Evolutionary conservation across 1,140 invertebrate species (phyloP).

Genomic region (Saccostrea glomerata): DNA sequence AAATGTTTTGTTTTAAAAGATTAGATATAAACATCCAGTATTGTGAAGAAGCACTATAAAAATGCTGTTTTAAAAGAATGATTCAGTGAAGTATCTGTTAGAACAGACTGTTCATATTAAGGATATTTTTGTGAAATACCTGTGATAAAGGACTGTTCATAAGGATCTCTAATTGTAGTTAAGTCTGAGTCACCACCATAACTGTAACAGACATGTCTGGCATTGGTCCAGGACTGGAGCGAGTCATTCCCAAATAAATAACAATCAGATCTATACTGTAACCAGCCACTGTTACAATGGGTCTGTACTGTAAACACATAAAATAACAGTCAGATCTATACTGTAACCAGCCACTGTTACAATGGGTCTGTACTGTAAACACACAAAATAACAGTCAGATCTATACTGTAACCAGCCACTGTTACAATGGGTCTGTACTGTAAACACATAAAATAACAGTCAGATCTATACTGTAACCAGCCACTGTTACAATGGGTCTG

Average conservation of each 20-base stretch:
- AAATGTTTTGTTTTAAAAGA: not conserved
- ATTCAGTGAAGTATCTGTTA: no score
- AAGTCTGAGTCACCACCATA: constrained; percentile 46
- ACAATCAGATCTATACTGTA: constrained; percentile 51
- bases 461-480: constrained; percentile 47
- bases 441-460: constrained; percentile 48
- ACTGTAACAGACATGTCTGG: constrained; percentile 42
- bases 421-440: not conserved
- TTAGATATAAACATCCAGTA: not conserved
- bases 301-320: constrained; percentile 14
- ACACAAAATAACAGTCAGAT: not conserved
- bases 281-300: constrained; percentile 57
- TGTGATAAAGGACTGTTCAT: constrained; percentile 57
- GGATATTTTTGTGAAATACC: constrained; percentile 1
- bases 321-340: not conserved
- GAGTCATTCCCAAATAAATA: constrained; percentile 55
- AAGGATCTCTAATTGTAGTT: constrained; percentile 46
- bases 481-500: constrained; percentile 48
- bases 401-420: not conserved
- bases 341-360: not conserved
- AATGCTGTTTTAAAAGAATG: no score
- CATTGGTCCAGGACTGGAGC: constrained; percentile 45
- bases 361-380: not conserved
- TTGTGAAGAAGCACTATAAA: not conserved
- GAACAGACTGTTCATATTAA: not conserved